Evolutionary conservation across 2,797 vertebrate genomes (phyloP).

Genomic region (Lutjanus argentimaculatus): DNA sequence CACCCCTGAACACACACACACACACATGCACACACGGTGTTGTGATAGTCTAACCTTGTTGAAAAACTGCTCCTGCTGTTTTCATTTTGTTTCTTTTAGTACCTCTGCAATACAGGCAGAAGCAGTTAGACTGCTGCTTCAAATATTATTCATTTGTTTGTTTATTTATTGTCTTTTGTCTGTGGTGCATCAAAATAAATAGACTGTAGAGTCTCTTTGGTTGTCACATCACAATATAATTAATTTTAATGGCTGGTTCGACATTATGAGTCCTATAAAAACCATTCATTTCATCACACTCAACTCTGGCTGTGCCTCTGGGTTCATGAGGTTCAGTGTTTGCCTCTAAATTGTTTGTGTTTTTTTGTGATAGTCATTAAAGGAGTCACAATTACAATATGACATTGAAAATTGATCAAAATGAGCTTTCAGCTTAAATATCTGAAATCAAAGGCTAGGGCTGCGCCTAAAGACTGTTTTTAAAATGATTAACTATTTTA

Average conservation of each 20-base stretch:
- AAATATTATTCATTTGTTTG: neutral
- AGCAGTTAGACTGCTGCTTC: neutral
- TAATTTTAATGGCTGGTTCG: neutral
- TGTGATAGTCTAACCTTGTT: neutral
- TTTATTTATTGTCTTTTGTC: neutral
- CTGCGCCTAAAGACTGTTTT: too few species aligned
- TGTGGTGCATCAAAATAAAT: slow-evolving; percentile 1
- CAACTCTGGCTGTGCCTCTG: neutral
- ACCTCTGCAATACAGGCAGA: neutral
- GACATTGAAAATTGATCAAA: too few species aligned
- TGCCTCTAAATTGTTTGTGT: neutral
- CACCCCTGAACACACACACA: slow-evolving; percentile 14
- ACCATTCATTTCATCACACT: neutral
- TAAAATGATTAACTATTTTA: too few species aligned
- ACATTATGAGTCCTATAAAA: neutral
- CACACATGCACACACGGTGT: neutral
- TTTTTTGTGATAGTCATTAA: too few species aligned
- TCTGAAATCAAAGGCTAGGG: too few species aligned
- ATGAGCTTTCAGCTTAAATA: too few species aligned
- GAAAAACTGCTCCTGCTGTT: slow-evolving; percentile 17
- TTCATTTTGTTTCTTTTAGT: slow-evolving; percentile 8
- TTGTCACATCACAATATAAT: neutral
- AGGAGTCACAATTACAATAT: too few species aligned
- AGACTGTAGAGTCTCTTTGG: neutral
- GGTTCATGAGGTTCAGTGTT: neutral